phyloP scores from a whole-genome alignment of 2,797 vertebrate genomes.

The Pangasius macronema region DNA sequence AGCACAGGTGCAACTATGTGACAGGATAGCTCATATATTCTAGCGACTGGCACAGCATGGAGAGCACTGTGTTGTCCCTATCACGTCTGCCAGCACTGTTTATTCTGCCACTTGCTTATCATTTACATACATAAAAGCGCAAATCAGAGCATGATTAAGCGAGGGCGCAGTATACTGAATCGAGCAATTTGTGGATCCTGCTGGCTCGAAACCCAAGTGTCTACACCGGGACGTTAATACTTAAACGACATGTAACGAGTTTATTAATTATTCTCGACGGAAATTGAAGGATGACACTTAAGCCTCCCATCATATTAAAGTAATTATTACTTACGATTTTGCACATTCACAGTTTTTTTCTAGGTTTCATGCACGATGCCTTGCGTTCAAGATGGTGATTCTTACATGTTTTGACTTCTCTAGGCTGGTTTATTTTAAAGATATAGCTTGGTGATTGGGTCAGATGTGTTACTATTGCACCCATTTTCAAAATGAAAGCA shows the following conservation, averaged over 20 bases:
- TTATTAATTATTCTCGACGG: too few species aligned
- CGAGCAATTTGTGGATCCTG: neutral
- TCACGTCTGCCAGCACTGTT: slow-evolving; percentile 21
- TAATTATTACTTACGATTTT: neutral
- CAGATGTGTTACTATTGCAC: neutral
- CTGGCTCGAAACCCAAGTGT: too few species aligned
- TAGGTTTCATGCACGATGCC: neutral
- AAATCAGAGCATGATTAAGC: too few species aligned
- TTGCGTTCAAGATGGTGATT: too few species aligned
- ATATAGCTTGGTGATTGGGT: neutral
- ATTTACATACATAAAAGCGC: slow-evolving; percentile 12
- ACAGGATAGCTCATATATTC: slow-evolving; percentile 21
- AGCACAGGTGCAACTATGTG: slow-evolving; percentile 28
- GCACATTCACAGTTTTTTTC: neutral
- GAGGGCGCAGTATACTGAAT: neutral
- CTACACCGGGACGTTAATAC: too few species aligned
- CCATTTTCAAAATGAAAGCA: neutral
- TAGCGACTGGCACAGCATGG: neutral
- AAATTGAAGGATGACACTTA: neutral
- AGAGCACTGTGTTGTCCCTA: neutral
- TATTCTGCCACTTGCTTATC: neutral
- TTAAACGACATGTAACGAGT: too few species aligned
- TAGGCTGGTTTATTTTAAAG: neutral
- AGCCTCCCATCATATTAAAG: neutral
- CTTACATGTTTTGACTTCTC: neutral